phyloP scores from a whole-genome alignment of 2,888 invertebrate species.

The Troides helena region DNA sequence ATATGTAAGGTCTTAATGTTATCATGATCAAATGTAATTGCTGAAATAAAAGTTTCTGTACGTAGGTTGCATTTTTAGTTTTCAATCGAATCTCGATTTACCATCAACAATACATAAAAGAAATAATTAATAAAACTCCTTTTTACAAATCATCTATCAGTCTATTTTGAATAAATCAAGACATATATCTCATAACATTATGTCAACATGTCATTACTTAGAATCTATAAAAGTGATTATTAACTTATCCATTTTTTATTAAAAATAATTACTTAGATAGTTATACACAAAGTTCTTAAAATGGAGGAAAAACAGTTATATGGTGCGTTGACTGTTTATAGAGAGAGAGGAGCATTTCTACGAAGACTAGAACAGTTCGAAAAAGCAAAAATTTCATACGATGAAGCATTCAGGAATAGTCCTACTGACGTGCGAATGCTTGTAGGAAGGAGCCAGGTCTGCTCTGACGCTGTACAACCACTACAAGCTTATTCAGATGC shows the following conservation, averaged over 20 bases:
- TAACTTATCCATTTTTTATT: neutral
- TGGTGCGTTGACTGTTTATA: constrained; percentile 68
- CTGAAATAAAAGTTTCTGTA: too few relatives aligned
- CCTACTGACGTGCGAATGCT: constrained; percentile 65
- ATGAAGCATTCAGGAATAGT: constrained; percentile 60
- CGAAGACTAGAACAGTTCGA: constrained; percentile 71
- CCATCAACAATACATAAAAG: neutral
- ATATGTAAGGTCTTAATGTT: too few relatives aligned
- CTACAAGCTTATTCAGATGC: constrained; percentile 70
- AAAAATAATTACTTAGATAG: neutral
- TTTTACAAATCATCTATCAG: constrained; percentile 1
- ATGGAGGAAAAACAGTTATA: constrained; percentile 70
- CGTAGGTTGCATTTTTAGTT: too few relatives aligned
- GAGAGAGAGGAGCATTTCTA: constrained; percentile 67
- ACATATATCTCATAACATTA: neutral
- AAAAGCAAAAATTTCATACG: constrained; percentile 67
- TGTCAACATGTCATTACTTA: neutral
- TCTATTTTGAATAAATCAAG: neutral
- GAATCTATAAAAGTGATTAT: neutral
- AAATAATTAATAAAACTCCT: neutral
- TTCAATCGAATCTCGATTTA: too few relatives aligned
- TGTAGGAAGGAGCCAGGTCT: constrained; percentile 68
- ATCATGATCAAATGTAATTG: too few relatives aligned
- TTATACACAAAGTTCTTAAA: constrained; percentile 26
- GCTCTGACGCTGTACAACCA: constrained; percentile 68